Evolutionary conservation across 2,113 vertebrate genomes (phyloP).

Genomic region (Hydrochoerus hydrochaeris): DNA sequence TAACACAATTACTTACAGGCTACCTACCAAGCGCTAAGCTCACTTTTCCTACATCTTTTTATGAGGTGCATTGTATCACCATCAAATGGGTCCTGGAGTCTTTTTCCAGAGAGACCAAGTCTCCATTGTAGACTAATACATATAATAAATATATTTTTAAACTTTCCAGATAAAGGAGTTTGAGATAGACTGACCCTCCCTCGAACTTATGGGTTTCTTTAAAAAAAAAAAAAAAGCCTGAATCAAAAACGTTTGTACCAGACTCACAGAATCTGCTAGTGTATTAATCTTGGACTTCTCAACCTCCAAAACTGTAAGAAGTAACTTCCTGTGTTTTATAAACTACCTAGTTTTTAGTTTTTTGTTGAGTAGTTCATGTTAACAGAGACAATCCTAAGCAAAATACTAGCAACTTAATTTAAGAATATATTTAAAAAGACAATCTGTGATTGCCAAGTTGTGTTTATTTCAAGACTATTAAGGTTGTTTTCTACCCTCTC

Average conservation of each 20-base stretch:
- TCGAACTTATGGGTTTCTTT: background rate
- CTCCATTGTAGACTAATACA: background rate
- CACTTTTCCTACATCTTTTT: background rate
- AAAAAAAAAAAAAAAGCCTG: background rate
- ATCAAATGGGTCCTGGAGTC: background rate
- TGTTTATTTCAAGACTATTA: slow-evolving; percentile 4
- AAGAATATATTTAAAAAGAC: background rate
- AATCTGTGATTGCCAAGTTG: background rate
- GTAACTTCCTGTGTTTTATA: background rate
- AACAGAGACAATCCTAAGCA: background rate
- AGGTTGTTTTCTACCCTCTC: background rate
- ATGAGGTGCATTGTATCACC: background rate
- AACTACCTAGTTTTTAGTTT: background rate
- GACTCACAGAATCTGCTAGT: background rate
- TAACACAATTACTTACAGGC: background rate
- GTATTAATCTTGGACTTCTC: background rate
- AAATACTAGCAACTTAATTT: background rate
- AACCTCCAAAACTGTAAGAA: background rate
- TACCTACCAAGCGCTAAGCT: background rate
- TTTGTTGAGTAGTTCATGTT: background rate
- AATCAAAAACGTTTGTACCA: background rate
- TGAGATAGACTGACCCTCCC: background rate
- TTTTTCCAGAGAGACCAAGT: background rate
- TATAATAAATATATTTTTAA: background rate
- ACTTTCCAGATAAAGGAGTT: background rate